A percentile compares a stretch with the other conserved stretches of the same genome.
Conservation (phyloP, 2,888 invertebrate species). For the Drosophila aldrichi region DNA sequence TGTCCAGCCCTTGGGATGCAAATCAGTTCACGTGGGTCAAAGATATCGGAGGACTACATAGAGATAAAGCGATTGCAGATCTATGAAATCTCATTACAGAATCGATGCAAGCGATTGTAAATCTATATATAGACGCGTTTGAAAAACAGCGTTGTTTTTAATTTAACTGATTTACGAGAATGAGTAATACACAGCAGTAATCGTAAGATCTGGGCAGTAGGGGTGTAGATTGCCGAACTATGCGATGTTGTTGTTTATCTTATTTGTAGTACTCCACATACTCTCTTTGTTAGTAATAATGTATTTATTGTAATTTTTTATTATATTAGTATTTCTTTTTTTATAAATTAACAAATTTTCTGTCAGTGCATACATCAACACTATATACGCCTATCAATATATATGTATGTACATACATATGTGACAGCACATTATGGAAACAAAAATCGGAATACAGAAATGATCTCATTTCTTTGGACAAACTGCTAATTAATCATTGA, state of each 20-base stretch:
- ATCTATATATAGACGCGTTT: neutral
- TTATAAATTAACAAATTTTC: neutral
- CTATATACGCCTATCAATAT: constrained; percentile 9
- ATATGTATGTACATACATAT: constrained; percentile 1
- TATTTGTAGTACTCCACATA: too few species aligned
- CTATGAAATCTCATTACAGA: neutral
- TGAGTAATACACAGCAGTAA: neutral
- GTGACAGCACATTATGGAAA: constrained; percentile 10
- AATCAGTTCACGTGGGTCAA: constrained; percentile 14
- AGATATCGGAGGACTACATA: constrained; percentile 6
- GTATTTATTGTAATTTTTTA: too few species aligned
- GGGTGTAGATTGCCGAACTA: neutral
- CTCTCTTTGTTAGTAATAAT: too few species aligned
- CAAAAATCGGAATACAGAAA: constrained; percentile 29
- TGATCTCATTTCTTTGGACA: constrained; percentile 46
- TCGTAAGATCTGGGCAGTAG: neutral
- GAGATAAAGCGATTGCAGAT: neutral
- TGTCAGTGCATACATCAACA: neutral
- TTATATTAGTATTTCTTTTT: neutral
- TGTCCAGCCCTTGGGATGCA: constrained; percentile 11
- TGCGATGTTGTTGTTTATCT: too few species aligned
- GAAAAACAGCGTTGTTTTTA: neutral
- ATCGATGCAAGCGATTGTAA: neutral
- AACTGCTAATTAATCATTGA: constrained; percentile 38
- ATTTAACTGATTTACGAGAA: neutral